Base-by-base conservation (phyloP, 2,797 vertebrate species). In the Sphenodon punctatus region DNA sequence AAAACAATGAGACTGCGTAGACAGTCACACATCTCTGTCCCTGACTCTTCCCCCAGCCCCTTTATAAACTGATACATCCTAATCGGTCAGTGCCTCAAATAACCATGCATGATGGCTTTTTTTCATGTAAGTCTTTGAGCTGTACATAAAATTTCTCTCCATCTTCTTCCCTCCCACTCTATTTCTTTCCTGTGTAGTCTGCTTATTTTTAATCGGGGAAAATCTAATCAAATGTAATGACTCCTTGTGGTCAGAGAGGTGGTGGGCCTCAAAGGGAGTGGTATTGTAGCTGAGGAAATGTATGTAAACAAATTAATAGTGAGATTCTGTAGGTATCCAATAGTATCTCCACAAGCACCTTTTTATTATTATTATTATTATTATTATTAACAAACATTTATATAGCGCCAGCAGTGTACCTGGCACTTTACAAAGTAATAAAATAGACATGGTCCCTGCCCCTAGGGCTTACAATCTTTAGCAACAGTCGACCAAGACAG, bases 241-340 rank as follows among this genome's bases (percentile, higher is more conserved):
- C 1, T 79, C 9, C 0, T 65, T n/a, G 34, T 58, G 85, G 25
- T 30, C 15, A 49, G 72, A 80, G 20, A 1, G 2, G 19, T 16
- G 15, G 64, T 68, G 25, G 23, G 39, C 76, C 25, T 74, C 49
- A 70, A 75, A 67, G 17, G 27, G 10, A 82, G 30, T 12, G 12
- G 27, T 0, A 0, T 10, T 43, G 60, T 71, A 42, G 70, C 59
- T 56, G 80, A 53, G 30, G 46, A 76, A 66, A 12, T 39, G 39
- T 39, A 39, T 41, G 80, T 53, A 79, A 85, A 67, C 10, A 84
- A 63, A 67, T 61, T 67, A 2, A 46, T 82, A 75, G 67, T 48
- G 55, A 82, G 19, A 9, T 74, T 48, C 43, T 81, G 30, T 46
- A 56, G 82, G 34, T 67, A 51, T 83, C 67, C 75, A 42, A 19